Conservation (phyloP, 2,888 invertebrate genomes). For the Alentia gelatinosa region DNA sequence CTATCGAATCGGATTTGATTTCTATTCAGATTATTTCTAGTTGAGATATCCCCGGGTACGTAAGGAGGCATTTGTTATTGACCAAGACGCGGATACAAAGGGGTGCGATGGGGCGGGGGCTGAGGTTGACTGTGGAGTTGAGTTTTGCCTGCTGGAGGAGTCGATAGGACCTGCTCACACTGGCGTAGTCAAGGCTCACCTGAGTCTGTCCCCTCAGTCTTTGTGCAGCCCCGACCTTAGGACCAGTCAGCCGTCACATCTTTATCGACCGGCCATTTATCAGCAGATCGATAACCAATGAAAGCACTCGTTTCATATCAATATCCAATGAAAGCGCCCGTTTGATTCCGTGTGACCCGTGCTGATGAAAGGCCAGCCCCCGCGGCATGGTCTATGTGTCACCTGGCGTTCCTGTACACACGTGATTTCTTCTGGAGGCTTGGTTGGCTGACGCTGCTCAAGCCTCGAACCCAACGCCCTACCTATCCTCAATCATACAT, state of each 20-base stretch:
- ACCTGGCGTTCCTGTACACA: background rate
- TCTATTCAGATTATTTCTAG: conserved; percentile 28
- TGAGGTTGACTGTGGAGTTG: background rate
- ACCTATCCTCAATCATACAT: background rate
- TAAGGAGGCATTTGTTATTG: background rate
- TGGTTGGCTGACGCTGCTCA: background rate
- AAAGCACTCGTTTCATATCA: conserved; percentile 48
- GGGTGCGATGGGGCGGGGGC: background rate
- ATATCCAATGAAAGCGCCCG: conserved; percentile 52
- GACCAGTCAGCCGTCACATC: conserved; percentile 49
- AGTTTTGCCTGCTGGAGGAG: background rate
- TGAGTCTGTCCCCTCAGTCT: conserved; percentile 8
- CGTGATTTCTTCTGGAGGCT: background rate
- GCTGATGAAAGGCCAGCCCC: conserved; percentile 41
- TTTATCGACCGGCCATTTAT: conserved; percentile 29
- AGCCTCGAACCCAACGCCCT: background rate
- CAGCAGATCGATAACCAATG: conserved; percentile 49
- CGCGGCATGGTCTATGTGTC: background rate
- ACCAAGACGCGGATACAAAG: background rate
- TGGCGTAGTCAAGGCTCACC: conserved; percentile 8
- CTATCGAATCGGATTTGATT: conserved; percentile 23
- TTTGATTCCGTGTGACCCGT: conserved; percentile 22
- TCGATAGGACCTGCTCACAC: background rate
- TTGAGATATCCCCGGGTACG: background rate
- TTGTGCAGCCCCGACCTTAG: background rate